Evolutionary conservation across 2,888 invertebrate genomes (phyloP), one percentile per base, ranked within the genome.

Genomic region (Archips crataeganus): DNA sequence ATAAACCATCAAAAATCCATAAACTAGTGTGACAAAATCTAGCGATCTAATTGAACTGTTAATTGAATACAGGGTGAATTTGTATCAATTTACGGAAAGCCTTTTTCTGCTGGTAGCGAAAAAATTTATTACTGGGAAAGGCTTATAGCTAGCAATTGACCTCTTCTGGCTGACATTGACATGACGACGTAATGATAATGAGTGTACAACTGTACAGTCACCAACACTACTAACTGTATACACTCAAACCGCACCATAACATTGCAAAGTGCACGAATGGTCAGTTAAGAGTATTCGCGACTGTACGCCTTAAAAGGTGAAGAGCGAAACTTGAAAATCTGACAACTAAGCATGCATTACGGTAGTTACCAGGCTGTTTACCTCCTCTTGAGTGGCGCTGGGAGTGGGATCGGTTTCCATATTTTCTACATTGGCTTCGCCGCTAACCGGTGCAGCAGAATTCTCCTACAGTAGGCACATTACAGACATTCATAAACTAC

Each of bases 381-480:
- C 88, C 88, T 88, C 85, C 60, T 82, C 82, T 65, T 80, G 80
- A 62, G 81, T 71, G n/a, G 84, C 79, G 75, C 70, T 78, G 65
- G 82, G 71, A 10, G 79, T 65, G 57, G 83, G 73, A 71, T 86
- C 87, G 49, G 75, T 84, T 65, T 88, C 88, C 85, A 83, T 83
- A 39, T 82, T 77, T 71, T 86, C 86, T 75, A 79, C 79, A 11
- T 79, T 76, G 72, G 76, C 78, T 75, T 82, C 84, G 78, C 83
- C 76, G 83, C 79, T 82, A 79, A 84, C 81, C 75, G 86, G 76
- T 75, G 80, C 81, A 76, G 81, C 84, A 79, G 85, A 80, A 80
- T 79, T 81, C 71, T 81, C 87, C 89, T 89, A 87, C 78, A 85
- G 83, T 83, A 84, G 81, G 84, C 82, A 87, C 83, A 86, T 82